Conservation (phyloP, 23 tunicate species). For the Halocynthia roretzi region DNA sequence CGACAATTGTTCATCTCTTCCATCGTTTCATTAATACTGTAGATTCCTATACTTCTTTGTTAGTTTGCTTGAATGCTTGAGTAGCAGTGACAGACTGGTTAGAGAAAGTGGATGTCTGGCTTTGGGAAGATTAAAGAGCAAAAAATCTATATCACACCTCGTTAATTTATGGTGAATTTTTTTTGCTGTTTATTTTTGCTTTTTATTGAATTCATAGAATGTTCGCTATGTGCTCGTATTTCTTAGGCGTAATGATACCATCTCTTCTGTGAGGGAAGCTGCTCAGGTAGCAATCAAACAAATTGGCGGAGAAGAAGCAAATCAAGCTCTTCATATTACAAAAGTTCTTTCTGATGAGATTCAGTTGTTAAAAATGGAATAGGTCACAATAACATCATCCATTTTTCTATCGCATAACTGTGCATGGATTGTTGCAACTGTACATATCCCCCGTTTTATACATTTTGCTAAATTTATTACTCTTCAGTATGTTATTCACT, state of each 20-base stretch:
- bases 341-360: slow-evolving; percentile 63
- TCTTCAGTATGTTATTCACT: too few species aligned
- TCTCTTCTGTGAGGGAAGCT: slow-evolving; percentile 78
- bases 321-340: slow-evolving; percentile 73
- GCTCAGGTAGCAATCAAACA: slow-evolving; percentile 73
- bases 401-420: neutral
- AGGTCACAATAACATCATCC: neutral
- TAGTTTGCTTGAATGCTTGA: slow-evolving; percentile 52
- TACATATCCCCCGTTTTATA: neutral
- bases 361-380: slow-evolving; percentile 16
- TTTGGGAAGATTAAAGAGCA: slow-evolving; percentile 77
- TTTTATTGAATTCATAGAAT: neutral
- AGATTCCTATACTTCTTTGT: neutral
- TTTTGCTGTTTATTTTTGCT: neutral
- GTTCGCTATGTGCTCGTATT: neutral
- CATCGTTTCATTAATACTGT: neutral
- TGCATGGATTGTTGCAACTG: neutral
- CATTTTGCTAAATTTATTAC: neutral
- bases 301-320: slow-evolving; percentile 81
- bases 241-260: slow-evolving; percentile 59
- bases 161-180: slow-evolving; percentile 50
- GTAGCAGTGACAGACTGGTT: slow-evolving; percentile 55
- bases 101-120: slow-evolving; percentile 90
- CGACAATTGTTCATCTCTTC: neutral
- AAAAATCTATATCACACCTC: slow-evolving; percentile 42